Evolutionary conservation across 2,888 invertebrate species (phyloP), one percentile per base, ranked within the genome.

Genomic region (Orthosia cruda): DNA sequence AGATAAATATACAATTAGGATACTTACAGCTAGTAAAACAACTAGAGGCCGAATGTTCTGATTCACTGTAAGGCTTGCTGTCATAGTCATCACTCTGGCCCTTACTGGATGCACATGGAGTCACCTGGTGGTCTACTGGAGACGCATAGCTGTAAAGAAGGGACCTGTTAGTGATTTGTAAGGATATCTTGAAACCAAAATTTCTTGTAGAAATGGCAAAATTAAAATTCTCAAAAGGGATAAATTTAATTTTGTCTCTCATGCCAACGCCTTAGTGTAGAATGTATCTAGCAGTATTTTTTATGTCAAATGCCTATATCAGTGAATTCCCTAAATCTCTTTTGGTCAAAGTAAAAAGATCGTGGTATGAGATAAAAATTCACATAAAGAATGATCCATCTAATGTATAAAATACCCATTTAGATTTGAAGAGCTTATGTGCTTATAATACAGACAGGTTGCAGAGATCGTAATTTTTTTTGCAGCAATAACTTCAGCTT

Each of bases 61-160:
- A 97, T 87, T 97, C 97, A 75, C 96, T 96, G 88, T 97, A 97
- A 0, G 97, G 97, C 77, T 97, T 97, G 91, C 95, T 95, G 81
- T 97, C 95, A 75, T 96, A 96, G 74, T 96, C 96, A 80, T 96
- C 97, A 78, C 96, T 97, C 65, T 97, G 97, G 15, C 96, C 97
- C 71, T 97, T 97, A 91, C 97, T 97, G 13, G 97, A 97, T 1
- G 97, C 95, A 75, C 96, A 96, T 0, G 97, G 96, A 20, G 96
- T 96, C 52, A 94, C 92, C 87, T 95, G 97, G 74, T 95, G 97
- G 91, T 96, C 97, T 84, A 96, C 94, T 15, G 97, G 97, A 52
- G 96, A 96, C 2, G 96, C 97, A 87, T 97, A 97, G 76, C 97
- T 97, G 91, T 20, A 90, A 89, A 74, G 81, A 84, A 79, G 18